These are phyloP conservation scores for Diacarnus erythraeanus DNA, from an alignment of 37 sponge, comb jelly and placozoan species.

Conservation along the genomic window DNA sequence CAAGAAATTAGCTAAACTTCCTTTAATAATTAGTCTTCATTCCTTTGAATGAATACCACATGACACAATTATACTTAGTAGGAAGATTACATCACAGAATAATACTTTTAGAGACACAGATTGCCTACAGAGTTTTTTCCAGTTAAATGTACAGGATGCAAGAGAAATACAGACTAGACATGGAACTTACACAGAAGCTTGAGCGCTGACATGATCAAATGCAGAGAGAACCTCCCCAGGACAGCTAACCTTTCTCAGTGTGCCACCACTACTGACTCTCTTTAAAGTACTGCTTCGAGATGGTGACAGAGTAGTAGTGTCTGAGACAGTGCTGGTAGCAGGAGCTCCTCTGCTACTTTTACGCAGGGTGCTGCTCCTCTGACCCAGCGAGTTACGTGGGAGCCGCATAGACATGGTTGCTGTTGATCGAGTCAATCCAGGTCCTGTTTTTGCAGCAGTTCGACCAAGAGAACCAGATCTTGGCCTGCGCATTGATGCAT, in stretches of 20 bases:
- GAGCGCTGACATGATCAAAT: constrained; percentile 52
- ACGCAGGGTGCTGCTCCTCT: background rate
- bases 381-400: background rate
- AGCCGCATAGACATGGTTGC: background rate
- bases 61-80: too few relatives aligned
- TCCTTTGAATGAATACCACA: too few relatives aligned
- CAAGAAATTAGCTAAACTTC: too few relatives aligned
- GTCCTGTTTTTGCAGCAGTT: background rate
- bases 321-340: background rate
- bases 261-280: background rate
- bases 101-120: too few relatives aligned
- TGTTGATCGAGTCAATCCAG: background rate
- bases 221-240: constrained; percentile 18
- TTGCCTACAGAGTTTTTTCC: too few relatives aligned
- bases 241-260: constrained; percentile 34
- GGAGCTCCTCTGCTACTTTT: background rate
- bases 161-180: too few relatives aligned
- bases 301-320: background rate
- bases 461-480: background rate
- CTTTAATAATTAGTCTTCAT: too few relatives aligned
- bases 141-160: too few relatives aligned
- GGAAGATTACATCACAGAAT: too few relatives aligned
- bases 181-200: constrained; percentile 15
- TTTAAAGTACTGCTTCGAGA: constrained; percentile 4
- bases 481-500: background rate